Percentiles rank a stretch among this genome's conserved stretches.
These are phyloP conservation scores for Tenthredo mesomela DNA, from an alignment of 2,888 invertebrate species.

Conservation along the genomic window DNA sequence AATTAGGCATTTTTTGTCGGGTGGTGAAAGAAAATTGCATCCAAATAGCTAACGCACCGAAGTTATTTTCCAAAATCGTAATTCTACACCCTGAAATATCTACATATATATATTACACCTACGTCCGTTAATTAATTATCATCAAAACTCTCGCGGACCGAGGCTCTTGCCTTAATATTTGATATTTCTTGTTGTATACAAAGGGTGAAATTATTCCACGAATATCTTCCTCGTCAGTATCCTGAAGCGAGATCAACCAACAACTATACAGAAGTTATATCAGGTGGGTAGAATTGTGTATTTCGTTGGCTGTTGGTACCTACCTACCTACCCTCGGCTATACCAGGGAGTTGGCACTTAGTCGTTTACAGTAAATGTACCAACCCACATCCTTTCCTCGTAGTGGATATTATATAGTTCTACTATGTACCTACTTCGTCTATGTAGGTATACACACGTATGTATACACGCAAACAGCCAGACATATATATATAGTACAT, in stretches of 20 bases:
- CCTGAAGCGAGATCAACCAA: background rate
- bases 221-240: background rate
- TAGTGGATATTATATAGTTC: background rate
- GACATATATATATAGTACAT: background rate
- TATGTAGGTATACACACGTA: background rate
- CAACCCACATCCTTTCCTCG: background rate
- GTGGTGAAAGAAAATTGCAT: background rate
- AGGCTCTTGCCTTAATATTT: background rate
- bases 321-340: background rate
- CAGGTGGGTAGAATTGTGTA: conserved; percentile 12
- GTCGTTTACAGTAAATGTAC: conserved; percentile 2
- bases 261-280: conserved; percentile 10
- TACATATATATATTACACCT: background rate
- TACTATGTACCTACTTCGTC: background rate
- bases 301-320: background rate
- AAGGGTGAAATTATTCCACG: background rate
- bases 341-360: background rate
- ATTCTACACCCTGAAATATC: background rate
- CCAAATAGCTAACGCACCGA: no score
- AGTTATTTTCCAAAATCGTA: background rate
- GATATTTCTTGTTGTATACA: background rate
- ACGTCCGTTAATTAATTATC: background rate
- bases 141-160: background rate
- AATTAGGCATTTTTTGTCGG: background rate
- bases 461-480: background rate